A percentile compares a stretch with the other conserved stretches of the same genome.
These are phyloP conservation scores for Seira sanloemensis DNA, from an alignment of 2,888 invertebrate genomes.

Conservation along the genomic window DNA sequence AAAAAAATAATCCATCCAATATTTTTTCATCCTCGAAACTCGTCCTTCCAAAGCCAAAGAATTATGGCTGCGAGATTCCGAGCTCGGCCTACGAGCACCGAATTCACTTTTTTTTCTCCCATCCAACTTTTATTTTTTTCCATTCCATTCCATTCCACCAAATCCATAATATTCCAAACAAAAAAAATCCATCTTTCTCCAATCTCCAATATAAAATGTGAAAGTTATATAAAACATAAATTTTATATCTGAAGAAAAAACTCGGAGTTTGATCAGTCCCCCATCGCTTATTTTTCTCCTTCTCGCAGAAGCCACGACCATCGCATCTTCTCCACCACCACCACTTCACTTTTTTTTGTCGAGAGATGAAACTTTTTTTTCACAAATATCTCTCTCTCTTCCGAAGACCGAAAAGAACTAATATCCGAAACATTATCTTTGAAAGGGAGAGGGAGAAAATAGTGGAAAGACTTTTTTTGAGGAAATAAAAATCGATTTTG, in stretches of 20 bases:
- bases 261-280: neutral
- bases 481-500: constrained; percentile 61
- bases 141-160: no score
- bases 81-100: constrained; percentile 59
- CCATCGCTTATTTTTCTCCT: no score
- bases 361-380: constrained; percentile 62
- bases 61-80: constrained; percentile 61
- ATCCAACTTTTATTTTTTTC: no score
- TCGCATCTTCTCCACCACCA: no score
- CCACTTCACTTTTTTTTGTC: neutral
- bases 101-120: neutral
- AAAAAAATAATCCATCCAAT: no score
- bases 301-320: no score
- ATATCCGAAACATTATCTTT: constrained; percentile 64
- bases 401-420: no score
- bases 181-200: no score
- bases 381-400: constrained; percentile 58
- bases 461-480: constrained; percentile 47
- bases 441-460: constrained; percentile 40
- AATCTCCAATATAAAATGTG: no score
- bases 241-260: no score
- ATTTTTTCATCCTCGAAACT: constrained; percentile 60
- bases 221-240: no score
- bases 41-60: constrained; percentile 41
- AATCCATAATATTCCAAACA: no score